Percentiles rank a stretch among this genome's conserved stretches.
phyloP scores from a whole-genome alignment of 2,113 vertebrate species.

The Notiomystis cincta region DNA sequence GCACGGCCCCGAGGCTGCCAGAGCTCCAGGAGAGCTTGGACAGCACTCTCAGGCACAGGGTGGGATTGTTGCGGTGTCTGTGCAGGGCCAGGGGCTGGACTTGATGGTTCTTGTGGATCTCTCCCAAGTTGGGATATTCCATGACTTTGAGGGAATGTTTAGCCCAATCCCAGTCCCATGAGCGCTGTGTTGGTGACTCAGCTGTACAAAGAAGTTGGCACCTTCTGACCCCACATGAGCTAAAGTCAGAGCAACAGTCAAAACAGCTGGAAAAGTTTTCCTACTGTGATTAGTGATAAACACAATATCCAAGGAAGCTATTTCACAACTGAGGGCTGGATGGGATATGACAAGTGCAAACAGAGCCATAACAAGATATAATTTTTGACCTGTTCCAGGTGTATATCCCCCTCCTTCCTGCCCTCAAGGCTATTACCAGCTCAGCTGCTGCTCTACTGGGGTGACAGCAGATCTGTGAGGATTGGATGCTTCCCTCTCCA shows the following conservation, averaged over 20 bases:
- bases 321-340: not conserved
- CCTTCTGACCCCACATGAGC: not conserved
- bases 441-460: not conserved
- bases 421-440: not conserved
- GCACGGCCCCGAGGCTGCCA: not conserved
- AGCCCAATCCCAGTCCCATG: not conserved
- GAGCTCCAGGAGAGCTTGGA: not conserved
- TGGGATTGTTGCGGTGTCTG: not conserved
- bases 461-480: not conserved
- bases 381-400: not conserved
- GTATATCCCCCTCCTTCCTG: not conserved
- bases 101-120: not conserved
- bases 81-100: not conserved
- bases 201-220: not conserved
- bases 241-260: not conserved
- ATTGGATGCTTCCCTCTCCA: not conserved
- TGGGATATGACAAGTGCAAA: not conserved
- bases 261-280: slow-evolving; percentile 2
- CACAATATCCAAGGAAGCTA: not conserved
- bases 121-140: not conserved
- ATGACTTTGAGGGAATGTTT: not conserved
- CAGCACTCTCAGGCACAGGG: not conserved
- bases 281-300: not conserved
- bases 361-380: not conserved
- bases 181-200: not conserved